These are phyloP conservation scores for Ectemnius lituratus DNA, from an alignment of 2,888 invertebrate species.

Conservation along the genomic window DNA sequence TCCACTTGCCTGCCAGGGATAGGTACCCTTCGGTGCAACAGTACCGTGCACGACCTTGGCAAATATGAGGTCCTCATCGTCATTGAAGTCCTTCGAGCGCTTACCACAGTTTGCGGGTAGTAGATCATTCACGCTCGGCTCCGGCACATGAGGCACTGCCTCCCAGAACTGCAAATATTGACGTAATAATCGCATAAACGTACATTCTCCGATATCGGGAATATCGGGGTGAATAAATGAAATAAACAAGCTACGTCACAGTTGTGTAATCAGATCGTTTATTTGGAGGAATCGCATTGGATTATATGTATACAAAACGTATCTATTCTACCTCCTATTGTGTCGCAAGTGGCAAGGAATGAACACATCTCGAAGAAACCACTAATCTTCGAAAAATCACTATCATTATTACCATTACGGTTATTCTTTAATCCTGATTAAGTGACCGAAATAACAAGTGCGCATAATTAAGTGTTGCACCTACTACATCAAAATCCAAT, in stretches of 20 bases:
- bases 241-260: slow-evolving; percentile 37
- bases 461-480: too few relatives aligned
- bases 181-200: slow-evolving; percentile 16
- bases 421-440: too few relatives aligned
- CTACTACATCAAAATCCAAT: too few relatives aligned
- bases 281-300: slow-evolving; percentile 27
- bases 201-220: slow-evolving; percentile 33
- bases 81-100: slow-evolving; percentile 77
- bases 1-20: slow-evolving; percentile 85
- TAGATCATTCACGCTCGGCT: slow-evolving; percentile 65
- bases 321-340: slow-evolving; percentile 8
- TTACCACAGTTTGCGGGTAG: slow-evolving; percentile 80
- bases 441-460: too few relatives aligned
- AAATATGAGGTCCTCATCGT: slow-evolving; percentile 78
- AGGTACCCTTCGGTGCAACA: slow-evolving; percentile 82
- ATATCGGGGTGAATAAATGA: slow-evolving; percentile 55
- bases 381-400: too few relatives aligned
- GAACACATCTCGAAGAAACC: too few relatives aligned
- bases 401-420: too few relatives aligned
- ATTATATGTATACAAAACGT: slow-evolving; percentile 15
- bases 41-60: slow-evolving; percentile 83
- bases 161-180: slow-evolving; percentile 48
- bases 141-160: slow-evolving; percentile 38
- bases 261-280: slow-evolving; percentile 38
- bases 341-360: neutral